Base-by-base conservation (phyloP, 2,797 vertebrate species). In the Intellagama lesueurii region DNA sequence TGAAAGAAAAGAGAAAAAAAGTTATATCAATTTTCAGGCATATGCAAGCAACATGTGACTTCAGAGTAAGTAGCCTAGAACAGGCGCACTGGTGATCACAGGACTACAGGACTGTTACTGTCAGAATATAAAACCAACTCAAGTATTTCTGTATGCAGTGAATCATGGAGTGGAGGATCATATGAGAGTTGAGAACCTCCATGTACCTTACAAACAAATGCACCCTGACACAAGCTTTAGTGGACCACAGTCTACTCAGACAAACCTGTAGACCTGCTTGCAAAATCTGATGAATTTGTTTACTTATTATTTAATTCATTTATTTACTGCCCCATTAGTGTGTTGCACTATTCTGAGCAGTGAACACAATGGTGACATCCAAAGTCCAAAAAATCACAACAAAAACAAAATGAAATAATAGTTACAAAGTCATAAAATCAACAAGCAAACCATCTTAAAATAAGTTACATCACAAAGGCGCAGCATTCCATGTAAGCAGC, bases 1-100 rank as follows among this genome's bases (percentile, higher is more conserved):
- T 99, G 97, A 92, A 96, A 97, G 69, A 93, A 52, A 86, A 96
- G 72, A 93, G 93, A 28, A 30, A 9, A 30, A 9, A 83, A 47
- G 7, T 49, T 16, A 44, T 12, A 64, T 0, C 75, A 2, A 3
- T 77, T 88, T 90, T 32, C 11, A 40, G 70, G 56, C 16, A n/a
- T 28, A 76, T 32, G 30, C 1, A 44, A 22, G 8, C 32, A 40
- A 30, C 17, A 22, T 44, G 16, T 73, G 83, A 40, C 19, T 44
- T 26, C 60, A 30, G 26, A 44, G 16, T 24, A 1, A 12, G 14
- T 52, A 80, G 49, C 35, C 32, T 44, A 60, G 5, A 60, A 64
- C 40, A 30, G 40, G 52, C 9, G 24, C 49, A 26, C 19, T 28
- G 77, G 28, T 12, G 77, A 56, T 32, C 30, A 28, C 35, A 85